Evolutionary conservation across 2,113 vertebrate species (phyloP).

Genomic region (Gobio gobio): DNA sequence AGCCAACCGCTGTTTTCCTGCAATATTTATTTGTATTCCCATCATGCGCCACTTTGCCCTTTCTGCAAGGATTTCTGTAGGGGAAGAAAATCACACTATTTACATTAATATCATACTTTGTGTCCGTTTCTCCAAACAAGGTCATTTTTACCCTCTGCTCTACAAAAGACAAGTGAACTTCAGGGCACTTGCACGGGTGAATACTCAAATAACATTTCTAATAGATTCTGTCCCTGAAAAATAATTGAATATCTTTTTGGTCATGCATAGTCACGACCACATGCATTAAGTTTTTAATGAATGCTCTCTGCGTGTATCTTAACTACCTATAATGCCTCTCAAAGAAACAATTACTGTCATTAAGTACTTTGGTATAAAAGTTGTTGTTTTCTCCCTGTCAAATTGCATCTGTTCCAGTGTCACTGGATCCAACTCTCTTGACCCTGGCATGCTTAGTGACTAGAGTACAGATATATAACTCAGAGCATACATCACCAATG

Average conservation of each 20-base stretch:
- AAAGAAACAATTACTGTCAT: slow-evolving; percentile 30
- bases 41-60: background rate
- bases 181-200: background rate
- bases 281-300: slow-evolving; percentile 26
- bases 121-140: background rate
- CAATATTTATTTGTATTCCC: slow-evolving; percentile 46
- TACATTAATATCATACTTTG: background rate
- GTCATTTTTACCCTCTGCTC: slow-evolving; percentile 24
- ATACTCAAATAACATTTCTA: background rate
- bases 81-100: slow-evolving; percentile 14
- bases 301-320: slow-evolving; percentile 17
- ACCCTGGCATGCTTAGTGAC: background rate
- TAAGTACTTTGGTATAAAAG: slow-evolving; percentile 25
- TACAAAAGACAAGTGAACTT: background rate
- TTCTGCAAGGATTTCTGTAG: slow-evolving; percentile 10
- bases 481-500: too few relatives aligned
- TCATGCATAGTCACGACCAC: background rate
- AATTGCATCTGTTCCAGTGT: background rate
- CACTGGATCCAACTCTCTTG: background rate
- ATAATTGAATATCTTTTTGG: background rate
- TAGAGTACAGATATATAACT: too few relatives aligned
- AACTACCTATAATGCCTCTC: slow-evolving; percentile 10
- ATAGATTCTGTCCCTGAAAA: slow-evolving; percentile 1
- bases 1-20: slow-evolving; percentile 40
- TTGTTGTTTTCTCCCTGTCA: slow-evolving; percentile 10